A percentile compares a stretch with the other conserved stretches of the same genome.
Conservation (phyloP, 2,113 vertebrate genomes). For the Choloepus hoffmanni region DNA sequence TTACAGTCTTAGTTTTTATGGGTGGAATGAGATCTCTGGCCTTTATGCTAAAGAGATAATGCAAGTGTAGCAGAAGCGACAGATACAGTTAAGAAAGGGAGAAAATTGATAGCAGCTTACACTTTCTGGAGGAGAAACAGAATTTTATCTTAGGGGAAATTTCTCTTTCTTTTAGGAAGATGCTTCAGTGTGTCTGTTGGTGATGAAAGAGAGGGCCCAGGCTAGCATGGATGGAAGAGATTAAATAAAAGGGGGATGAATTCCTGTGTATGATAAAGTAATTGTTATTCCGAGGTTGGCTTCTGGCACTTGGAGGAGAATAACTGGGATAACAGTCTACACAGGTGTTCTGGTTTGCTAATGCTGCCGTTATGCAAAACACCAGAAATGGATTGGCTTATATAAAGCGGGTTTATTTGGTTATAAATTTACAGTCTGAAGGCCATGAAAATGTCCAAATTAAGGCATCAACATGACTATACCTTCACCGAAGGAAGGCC, state of each 20-base stretch:
- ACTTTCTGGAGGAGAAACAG: background rate
- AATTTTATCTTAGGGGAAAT: background rate
- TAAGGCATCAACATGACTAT: too few species aligned
- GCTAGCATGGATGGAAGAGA: background rate
- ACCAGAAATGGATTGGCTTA: too few species aligned
- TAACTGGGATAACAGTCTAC: background rate
- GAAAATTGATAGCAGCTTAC: background rate
- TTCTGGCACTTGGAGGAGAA: background rate
- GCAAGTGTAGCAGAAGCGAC: background rate
- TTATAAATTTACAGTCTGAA: too few species aligned
- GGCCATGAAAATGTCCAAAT: too few species aligned
- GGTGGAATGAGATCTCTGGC: background rate
- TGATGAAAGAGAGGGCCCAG: background rate
- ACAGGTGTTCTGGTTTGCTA: too few species aligned
- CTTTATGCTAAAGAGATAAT: constrained; percentile 1
- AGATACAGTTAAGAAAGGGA: constrained; percentile 22
- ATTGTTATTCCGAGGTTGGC: background rate
- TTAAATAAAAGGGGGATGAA: background rate
- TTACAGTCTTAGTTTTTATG: background rate
- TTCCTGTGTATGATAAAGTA: background rate
- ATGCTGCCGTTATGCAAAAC: too few species aligned
- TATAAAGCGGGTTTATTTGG: too few species aligned
- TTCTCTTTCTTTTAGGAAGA: constrained; percentile 18
- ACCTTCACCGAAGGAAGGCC: too few species aligned
- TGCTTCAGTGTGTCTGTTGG: background rate